These are phyloP conservation scores for Yponomeuta cagnagella DNA, from an alignment of 2,888 invertebrate species.

Conservation along the genomic window DNA sequence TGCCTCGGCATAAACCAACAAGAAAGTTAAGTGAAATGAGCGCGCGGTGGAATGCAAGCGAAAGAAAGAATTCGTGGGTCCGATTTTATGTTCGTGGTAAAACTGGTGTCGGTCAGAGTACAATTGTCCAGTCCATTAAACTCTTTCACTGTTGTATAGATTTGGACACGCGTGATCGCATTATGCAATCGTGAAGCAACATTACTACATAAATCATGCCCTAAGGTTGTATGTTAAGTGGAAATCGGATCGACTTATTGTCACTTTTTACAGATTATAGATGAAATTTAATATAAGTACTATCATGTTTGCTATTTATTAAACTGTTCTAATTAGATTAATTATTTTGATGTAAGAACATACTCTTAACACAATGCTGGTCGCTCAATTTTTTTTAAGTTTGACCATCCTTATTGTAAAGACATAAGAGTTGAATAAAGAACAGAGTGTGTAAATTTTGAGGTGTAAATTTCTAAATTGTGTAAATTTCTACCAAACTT, in stretches of 20 bases:
- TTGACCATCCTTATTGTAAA: too few species aligned
- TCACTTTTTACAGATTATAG: neutral
- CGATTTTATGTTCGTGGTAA: constrained; percentile 18
- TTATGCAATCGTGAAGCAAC: constrained; percentile 51
- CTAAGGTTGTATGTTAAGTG: neutral
- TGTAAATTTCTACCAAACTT: neutral
- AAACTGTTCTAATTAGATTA: too few species aligned
- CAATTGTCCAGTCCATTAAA: constrained; percentile 68
- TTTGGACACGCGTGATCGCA: constrained; percentile 60
- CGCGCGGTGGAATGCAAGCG: neutral
- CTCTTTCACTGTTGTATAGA: constrained; percentile 64
- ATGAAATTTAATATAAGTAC: too few species aligned
- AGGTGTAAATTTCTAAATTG: too few species aligned
- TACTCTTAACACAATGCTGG: too few species aligned
- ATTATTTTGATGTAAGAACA: too few species aligned
- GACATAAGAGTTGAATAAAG: neutral
- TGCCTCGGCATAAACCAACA: neutral
- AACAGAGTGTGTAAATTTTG: neutral
- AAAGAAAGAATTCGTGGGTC: neutral
- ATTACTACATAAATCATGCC: constrained; percentile 18
- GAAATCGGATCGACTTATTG: neutral
- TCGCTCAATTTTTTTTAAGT: too few species aligned
- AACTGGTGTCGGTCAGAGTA: constrained; percentile 29
- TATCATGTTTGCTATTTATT: too few species aligned
- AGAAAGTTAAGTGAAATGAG: neutral